Evolutionary conservation across 37 sponge, comb jelly and placozoan species (phyloP), one percentile per base, ranked within the genome.

Genomic region (Theonella swinhoei): DNA sequence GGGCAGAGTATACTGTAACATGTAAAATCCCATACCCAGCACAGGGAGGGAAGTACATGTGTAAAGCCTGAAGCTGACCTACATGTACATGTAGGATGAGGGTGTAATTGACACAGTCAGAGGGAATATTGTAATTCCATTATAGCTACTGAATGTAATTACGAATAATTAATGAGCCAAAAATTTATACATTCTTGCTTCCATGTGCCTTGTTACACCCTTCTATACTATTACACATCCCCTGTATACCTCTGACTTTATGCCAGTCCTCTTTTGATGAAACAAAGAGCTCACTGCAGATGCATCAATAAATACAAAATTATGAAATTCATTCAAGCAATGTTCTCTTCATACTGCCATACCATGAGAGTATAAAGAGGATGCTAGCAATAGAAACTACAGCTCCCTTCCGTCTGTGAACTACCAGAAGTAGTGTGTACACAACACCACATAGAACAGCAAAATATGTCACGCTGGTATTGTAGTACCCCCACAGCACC

Each of bases 171-270:
- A n/a, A n/a, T n/a, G n/a, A n/a, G n/a, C n/a, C n/a, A n/a, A n/a
- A n/a, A n/a, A n/a, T n/a, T n/a, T n/a, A n/a, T n/a, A n/a, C n/a
- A n/a, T n/a, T n/a, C n/a, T n/a, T n/a, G n/a, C n/a, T n/a, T n/a
- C n/a, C n/a, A n/a, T n/a, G n/a, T n/a, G n/a, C n/a, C n/a, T n/a
- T n/a, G n/a, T n/a, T n/a, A n/a, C n/a, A n/a, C n/a, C n/a, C n/a
- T n/a, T n/a, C n/a, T n/a, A n/a, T n/a, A n/a, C n/a, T n/a, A n/a
- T n/a, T n/a, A n/a, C n/a, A n/a, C n/a, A n/a, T n/a, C n/a, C n/a
- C n/a, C n/a, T n/a, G n/a, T n/a, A n/a, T n/a, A 88, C 92, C 92
- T 92, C 92, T 83, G 11, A 92, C 78, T 85, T 85, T 77, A 40
- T 92, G 93, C 93, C 93, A 92, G 42, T 85, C 76, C 14, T 36